These are phyloP conservation scores for Rhopilema esculentum DNA, from an alignment of 30 jellyfish, hydroid and myxozoan species.

Conservation along the genomic window DNA sequence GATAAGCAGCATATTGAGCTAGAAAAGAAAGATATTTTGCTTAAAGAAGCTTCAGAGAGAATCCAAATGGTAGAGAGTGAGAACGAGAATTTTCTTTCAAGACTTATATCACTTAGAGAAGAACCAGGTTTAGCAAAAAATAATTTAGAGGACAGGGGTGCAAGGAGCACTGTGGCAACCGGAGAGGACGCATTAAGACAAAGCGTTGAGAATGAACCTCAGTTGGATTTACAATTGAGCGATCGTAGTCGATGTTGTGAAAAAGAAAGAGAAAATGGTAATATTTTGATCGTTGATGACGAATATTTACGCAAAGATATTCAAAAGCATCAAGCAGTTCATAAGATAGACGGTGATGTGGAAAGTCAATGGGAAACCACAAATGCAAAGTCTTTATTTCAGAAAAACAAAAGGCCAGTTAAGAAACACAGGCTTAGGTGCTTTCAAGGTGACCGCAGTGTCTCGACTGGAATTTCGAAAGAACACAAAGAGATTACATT, in stretches of 20 bases:
- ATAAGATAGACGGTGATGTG: neutral
- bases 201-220: too few relatives aligned
- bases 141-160: conserved; percentile 13
- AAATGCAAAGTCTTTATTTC: neutral
- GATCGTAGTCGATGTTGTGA: neutral
- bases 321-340: neutral
- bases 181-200: too few relatives aligned
- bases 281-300: neutral
- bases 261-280: neutral
- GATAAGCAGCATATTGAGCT: conserved; percentile 41
- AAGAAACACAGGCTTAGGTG: neutral
- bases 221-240: neutral
- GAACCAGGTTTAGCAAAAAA: conserved; percentile 18
- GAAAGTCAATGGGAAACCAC: conserved; percentile 25
- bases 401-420: neutral
- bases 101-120: neutral
- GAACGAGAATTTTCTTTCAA: neutral
- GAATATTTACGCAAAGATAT: neutral
- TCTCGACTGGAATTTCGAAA: conserved; percentile 26
- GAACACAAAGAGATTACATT: conserved; percentile 13
- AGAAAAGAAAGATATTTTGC: neutral
- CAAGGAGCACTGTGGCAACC: neutral
- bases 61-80: neutral
- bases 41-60: neutral
- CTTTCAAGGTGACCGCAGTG: conserved; percentile 31